Percentiles rank a stretch among this genome's conserved stretches.
phyloP scores from a whole-genome alignment of 2,888 invertebrate species.

The Opisthograptis luteolata region DNA sequence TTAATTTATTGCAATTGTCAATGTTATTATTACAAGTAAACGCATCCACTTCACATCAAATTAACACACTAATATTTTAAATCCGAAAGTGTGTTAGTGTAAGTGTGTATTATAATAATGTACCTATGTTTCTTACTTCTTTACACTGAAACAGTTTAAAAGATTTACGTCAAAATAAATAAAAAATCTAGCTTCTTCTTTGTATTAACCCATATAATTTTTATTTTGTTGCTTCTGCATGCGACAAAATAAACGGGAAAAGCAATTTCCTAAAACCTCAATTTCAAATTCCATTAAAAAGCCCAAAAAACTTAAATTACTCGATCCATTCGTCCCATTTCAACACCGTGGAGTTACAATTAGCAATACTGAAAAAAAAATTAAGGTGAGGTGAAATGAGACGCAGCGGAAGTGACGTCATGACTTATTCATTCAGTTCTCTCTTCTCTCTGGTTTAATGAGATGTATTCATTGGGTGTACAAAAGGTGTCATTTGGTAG shows the following conservation, averaged over 20 bases:
- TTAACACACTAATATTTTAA: no score
- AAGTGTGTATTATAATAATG: no score
- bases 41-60: no score
- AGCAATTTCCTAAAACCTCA: background rate
- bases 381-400: constrained; percentile 28
- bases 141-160: no score
- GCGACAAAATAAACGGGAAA: background rate
- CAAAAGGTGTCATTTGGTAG: constrained; percentile 46
- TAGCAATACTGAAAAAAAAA: constrained; percentile 26
- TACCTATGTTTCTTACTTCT: no score
- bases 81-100: no score
- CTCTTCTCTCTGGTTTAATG: constrained; percentile 51
- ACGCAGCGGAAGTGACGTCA: constrained; percentile 48
- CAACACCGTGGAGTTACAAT: constrained; percentile 7
- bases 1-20: no score
- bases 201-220: no score
- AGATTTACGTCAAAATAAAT: no score
- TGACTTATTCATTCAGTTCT: constrained; percentile 55
- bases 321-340: background rate
- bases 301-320: background rate
- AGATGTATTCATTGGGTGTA: constrained; percentile 50
- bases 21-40: no score
- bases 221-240: no score
- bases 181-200: no score
- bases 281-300: background rate